Base-by-base conservation (phyloP, 1,140 invertebrate species). In the Centruroides vittatus region DNA sequence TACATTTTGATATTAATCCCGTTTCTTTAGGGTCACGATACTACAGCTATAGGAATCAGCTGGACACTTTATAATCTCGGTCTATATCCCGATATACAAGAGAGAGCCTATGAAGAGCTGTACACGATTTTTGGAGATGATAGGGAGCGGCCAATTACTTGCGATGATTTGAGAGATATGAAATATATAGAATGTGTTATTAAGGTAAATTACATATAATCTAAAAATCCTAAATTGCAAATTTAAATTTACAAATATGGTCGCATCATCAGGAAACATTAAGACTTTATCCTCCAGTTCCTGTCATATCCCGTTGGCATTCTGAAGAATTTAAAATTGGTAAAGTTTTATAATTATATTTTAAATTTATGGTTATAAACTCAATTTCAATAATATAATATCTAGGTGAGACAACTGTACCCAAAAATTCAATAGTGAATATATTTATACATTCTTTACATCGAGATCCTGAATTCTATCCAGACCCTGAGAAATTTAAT, bases 61-160 rank as follows among this genome's bases (percentile, higher is more conserved):
- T 82, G 79, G 79, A 70, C 73, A 4, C 67, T 93, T 57, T 79
- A 89, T 56, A 84, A 86, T 65, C 73, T 93, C 64, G 79, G 89
- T 0, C 71, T 84, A 48, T 79, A 87, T 69, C 88, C 84, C 23
- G 78, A 88, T n/a, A 80, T 90, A 3, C 89, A 93, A 68, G 79
- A 75, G 57, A 85, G 83, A 73, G 86, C 86, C 0, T 84, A 86
- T 62, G 78, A 81, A 52, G 89, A 93, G 78, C 83, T 93, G 61
- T 87, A 91, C 68, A 69, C 47, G 3, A 69, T 74, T 23, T 70
- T 73, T 57, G 70, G 67, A 5, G 58, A 66, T 23, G 70, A 72
- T 67, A 58, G 58, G 0, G 65, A 71, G 34, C 57, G 69, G 13
- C 61, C 64, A 6, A 67, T 59, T 2, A 82, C 79, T 0, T 74